Evolutionary conservation across 37 sponge, comb jelly and placozoan species (phyloP), one percentile per base, ranked within the genome.

Genomic region (Aplysina aerophoba): DNA sequence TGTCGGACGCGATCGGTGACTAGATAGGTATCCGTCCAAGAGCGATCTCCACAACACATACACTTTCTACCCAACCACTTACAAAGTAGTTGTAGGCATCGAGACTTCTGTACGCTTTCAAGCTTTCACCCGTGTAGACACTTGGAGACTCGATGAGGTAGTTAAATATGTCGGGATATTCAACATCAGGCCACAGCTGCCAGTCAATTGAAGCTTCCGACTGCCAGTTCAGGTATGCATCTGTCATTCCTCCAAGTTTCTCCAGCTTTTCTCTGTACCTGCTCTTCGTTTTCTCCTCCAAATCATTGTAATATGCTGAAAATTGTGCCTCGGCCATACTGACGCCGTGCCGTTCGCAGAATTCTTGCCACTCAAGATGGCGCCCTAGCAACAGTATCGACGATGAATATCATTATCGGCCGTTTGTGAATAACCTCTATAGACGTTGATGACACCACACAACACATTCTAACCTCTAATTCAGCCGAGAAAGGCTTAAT

Each of bases 111-210:
- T 69, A 87, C 20, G 87, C 69, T 62, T 66, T 87, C 34, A 87
- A 34, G 16, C 35, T 39, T 39, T 87, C 82, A 13, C 59, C 44
- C 38, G 88, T 88, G 83, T 88, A 88, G 68, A 36, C 64, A 68
- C 89, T 83, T 31, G 65, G 84, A 62, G 80, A 55, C 15, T 41
- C 30, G 50, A 88, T 83, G 1, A 89, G 61, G 60, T 73, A 89
- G 84, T 68, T 84, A 50, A 53, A 88, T n/a, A 88, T 88, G 57
- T 83, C 84, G 68, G 67, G 68, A 44, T 83, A 88, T 36, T 88
- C 89, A n/a, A 88, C 89, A 6, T 40, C n/a, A 21, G 89, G 84
- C 89, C 89, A 88, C 11, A 39, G 28, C 54, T 87, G 58, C 73
- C 81, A 81, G 72, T 83, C 84, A 28, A 55, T 14, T 28, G 31